Base-by-base conservation (phyloP, 2,888 invertebrate species). In the Eumerus sabulonum region DNA sequence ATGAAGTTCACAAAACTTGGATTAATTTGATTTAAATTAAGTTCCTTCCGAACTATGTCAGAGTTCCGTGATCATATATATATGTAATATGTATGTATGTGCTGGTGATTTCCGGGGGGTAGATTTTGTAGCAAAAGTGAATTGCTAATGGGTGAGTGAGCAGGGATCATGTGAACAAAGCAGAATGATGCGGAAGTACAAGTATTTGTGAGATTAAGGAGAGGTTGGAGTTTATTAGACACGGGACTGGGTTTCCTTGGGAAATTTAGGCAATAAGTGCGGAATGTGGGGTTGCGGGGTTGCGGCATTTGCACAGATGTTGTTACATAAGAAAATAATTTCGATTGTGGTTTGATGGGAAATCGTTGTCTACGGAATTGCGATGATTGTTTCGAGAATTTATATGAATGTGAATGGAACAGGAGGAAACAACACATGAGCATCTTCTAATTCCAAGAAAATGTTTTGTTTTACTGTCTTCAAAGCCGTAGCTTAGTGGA, bases 11-110 rank as follows among this genome's bases (percentile, higher is more conserved):
- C 73, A 68, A 79, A 73, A 73, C 47, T 68, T 44, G 73, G 73
- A 79, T 79, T 79, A 79, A 79, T 73, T 63, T 48, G 67, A 68
- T 73, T 64, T 59, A 62, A 64, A 79, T 73, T 73, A 73, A 73
- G 72, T 79, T 73, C 73, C 73, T 79, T 73, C n/a, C n/a, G 73
- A 73, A 53, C 73, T 56, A 79, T 62, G 59, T 18, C 40, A 3
- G n/a, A 3, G 40, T 40, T 11, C 9, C 9, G 40, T 18, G 9
- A n/a, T n/a, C n/a, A n/a, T n/a, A n/a, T n/a, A n/a, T n/a, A n/a
- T n/a, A n/a, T n/a, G n/a, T n/a, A n/a, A n/a, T n/a, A n/a, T n/a
- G 38, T 45, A 38, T 14, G 13, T 13, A 35, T n/a, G 38, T 42
- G 12, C 3, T 54, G 11, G n/a, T 45, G 12, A 16, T 35, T 27